Conservation (phyloP, 2,888 invertebrate species). For the Melanargia galathea region DNA sequence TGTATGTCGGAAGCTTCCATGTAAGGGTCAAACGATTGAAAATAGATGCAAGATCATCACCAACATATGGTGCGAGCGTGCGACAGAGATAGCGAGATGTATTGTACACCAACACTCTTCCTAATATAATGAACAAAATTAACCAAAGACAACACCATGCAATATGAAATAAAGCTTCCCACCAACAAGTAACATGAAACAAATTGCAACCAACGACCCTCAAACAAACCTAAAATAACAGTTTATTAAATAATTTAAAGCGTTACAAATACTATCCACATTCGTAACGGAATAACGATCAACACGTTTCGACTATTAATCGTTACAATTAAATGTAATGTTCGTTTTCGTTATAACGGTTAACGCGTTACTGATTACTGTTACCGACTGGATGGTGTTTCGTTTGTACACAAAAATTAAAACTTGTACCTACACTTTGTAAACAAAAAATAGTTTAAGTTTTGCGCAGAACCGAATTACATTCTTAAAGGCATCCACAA, state of each 20-base stretch:
- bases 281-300: constrained; percentile 28
- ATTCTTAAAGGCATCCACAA: not conserved
- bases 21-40: too few species aligned
- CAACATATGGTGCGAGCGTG: too few species aligned
- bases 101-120: too few species aligned
- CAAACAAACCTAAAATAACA: constrained; percentile 28
- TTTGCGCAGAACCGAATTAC: not conserved
- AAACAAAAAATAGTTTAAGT: not conserved
- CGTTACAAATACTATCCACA: constrained; percentile 28
- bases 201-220: constrained; percentile 13
- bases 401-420: not conserved
- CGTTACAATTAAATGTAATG: constrained; percentile 4
- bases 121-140: too few species aligned
- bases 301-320: constrained; percentile 11
- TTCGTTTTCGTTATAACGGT: constrained; percentile 6
- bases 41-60: too few species aligned
- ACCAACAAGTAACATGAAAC: constrained; percentile 6
- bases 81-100: too few species aligned
- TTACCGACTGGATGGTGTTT: not conserved
- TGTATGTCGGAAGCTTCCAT: too few species aligned
- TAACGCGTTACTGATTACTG: not conserved
- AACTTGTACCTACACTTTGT: not conserved
- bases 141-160: too few species aligned
- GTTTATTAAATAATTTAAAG: constrained; percentile 35
- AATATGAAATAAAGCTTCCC: not conserved